Base-by-base conservation (phyloP, 2,888 invertebrate genomes). In the Acholoe squamosa region DNA sequence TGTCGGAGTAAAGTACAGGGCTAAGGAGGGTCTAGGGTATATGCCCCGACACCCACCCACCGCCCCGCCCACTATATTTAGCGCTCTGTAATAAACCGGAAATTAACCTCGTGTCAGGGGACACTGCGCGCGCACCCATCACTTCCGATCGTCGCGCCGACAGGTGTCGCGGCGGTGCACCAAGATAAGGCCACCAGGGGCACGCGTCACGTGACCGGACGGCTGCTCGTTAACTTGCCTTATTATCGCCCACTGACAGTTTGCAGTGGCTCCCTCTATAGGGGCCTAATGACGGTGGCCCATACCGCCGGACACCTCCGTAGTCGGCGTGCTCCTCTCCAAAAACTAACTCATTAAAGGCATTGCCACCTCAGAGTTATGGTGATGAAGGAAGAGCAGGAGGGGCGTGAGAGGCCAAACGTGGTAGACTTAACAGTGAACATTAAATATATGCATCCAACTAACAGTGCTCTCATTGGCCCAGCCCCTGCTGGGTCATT, bases 81-180 rank as follows among this genome's bases (percentile, higher is more conserved):
- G 71, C 3, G 28, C 71, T n/a, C 28, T 5, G 28, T 71, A 71
- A 71, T 71, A 71, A 71, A 71, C 71, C 71, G 71, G 71, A 71
- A 71, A 71, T 71, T 71, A 71, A 71, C 71, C 71, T 16, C 71
- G 28, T 71, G 71, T 71, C 25, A 28, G 71, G 28, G 14, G 71
- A 71, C 71, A 28, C 71, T 16, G 71, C 25, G 71, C 71, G 28
- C 28, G 28, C 28, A 14, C 28, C 61, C 71, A 25, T 71, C 71
- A 71, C 71, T 71, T 71, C 71, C 71, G 71, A 28, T 28, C 14
- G 71, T n/a, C 71, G 31, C 71, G 28, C 71, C 25, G 71, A 71
- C 71, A 71, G 71, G 71, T 71, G 71, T 71, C 71, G 71, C 71
- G 5, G 71, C 71, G 71, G 71, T 25, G 71, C 71, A 7, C n/a